Base-by-base conservation (phyloP, 2,113 vertebrate genomes). In the Scartelaos histophorus region DNA sequence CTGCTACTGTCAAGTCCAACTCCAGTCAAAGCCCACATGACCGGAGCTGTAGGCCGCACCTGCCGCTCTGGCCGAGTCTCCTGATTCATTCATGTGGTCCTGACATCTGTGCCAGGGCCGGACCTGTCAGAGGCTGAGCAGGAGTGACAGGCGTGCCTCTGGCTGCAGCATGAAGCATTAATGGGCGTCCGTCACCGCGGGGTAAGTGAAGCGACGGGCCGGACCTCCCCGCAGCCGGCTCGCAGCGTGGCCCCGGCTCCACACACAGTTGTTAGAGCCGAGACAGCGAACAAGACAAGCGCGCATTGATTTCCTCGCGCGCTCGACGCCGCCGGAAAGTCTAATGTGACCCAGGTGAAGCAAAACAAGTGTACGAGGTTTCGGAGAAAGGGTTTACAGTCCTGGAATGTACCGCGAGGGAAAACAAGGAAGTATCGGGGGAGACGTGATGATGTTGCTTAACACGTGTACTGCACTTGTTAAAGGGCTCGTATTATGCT, bases 211-310 rank as follows among this genome's bases (percentile, higher is more conserved):
- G 76, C 49, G 1, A 17, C 70, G 76, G 57, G 70, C 71, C 76
- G 66, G 76, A 67, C 51, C 51, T 17, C 51, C 51, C 51, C 19
- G 17, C 45, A 69, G 49, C 57, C 66, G 76, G 58, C 73, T 73
- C 66, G 34, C 49, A 53, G 53, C 69, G 19, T 16, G 56, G 38
- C 53, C 38, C 45, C 58, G 75, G 74, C 68, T 35, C 21, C 65
- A 65, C 29, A 65, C 29, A 76, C 78, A 70, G 75, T 56, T 56
- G 74, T 58, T 69, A 66, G 24, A 49, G n/a, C 79, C 22, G 11
- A 46, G 81, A 83, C 79, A 83, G 69, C 38, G 29, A 78, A 80
- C 85, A 75, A 78, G 71, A 85, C 84, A 83, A 87, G 81, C 78
- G 64, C 47, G 34, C 72, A 86, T 74, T 73, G 83, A 87, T 62